Percentiles rank a stretch among this genome's conserved stretches.
phyloP scores from a whole-genome alignment of 2,888 invertebrate genomes.

The Hanleya hanleyi region DNA sequence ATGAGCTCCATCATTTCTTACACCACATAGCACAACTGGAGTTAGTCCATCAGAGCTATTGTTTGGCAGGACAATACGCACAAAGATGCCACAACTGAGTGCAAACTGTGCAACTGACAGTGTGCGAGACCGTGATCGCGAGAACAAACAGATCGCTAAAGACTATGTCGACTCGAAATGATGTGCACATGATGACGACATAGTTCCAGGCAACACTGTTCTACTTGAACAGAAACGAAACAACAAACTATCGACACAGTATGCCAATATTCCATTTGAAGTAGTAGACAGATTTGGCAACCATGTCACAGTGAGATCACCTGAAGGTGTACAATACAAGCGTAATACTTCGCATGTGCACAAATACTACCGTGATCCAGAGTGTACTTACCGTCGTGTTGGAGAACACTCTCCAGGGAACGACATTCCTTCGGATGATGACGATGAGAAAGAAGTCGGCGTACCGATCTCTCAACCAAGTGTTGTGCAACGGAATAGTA shows the following conservation, averaged over 20 bases:
- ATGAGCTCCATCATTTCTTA: constrained; percentile 24
- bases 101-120: neutral
- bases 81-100: constrained; percentile 21
- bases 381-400: too few species aligned
- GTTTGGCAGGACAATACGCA: constrained; percentile 23
- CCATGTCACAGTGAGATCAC: neutral
- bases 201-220: neutral
- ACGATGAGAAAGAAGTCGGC: too few species aligned
- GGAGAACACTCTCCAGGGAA: too few species aligned
- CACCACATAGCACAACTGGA: constrained; percentile 34
- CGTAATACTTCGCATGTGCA: neutral
- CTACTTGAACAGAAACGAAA: neutral
- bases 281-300: neutral
- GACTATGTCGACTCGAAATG: constrained; percentile 17
- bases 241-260: neutral
- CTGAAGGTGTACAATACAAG: neutral
- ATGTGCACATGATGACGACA: constrained; percentile 1
- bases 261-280: neutral
- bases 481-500: too few species aligned
- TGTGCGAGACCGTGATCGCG: constrained; percentile 13
- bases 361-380: neutral
- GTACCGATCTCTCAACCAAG: too few species aligned
- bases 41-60: constrained; percentile 25
- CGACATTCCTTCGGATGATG: too few species aligned
- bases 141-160: constrained; percentile 16